A percentile compares a stretch with the other conserved stretches of the same genome.
Evolutionary conservation across 2,113 vertebrate genomes (phyloP).

Genomic region (Chunga burmeisteri): DNA sequence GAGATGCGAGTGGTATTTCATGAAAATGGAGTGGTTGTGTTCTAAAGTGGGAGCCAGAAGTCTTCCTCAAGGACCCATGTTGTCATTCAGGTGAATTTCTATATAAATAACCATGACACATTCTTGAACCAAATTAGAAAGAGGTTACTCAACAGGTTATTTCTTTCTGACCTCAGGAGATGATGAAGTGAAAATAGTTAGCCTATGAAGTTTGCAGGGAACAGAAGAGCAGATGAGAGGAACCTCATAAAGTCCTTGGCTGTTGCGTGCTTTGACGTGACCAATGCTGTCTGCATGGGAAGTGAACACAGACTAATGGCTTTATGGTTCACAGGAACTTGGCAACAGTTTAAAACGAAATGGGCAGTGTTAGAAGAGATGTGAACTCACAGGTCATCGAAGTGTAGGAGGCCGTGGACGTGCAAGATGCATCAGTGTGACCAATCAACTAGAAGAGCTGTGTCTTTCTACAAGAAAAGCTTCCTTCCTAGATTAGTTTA

Average conservation of each 20-base stretch:
- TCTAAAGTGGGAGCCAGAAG: background rate
- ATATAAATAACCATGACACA: accelerated
- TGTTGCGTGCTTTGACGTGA: background rate
- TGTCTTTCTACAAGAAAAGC: background rate
- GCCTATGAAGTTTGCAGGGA: background rate
- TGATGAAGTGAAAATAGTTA: background rate
- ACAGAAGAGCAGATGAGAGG: background rate
- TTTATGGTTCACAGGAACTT: background rate
- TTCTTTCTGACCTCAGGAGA: background rate
- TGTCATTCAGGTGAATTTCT: background rate
- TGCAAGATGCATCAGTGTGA: accelerated
- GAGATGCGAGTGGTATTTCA: background rate
- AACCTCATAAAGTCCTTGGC: background rate
- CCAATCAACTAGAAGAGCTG: background rate
- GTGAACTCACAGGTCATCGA: background rate
- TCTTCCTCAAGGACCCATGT: accelerated
- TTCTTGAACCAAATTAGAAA: background rate
- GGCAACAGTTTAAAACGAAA: background rate
- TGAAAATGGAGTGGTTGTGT: background rate
- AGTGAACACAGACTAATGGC: background rate
- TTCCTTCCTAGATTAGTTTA: background rate
- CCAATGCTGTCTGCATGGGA: background rate
- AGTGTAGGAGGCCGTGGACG: background rate
- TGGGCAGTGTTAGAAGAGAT: background rate
- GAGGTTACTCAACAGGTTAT: background rate